phyloP scores from a whole-genome alignment of 2,113 vertebrate species.

The Phaethon lepturus region DNA sequence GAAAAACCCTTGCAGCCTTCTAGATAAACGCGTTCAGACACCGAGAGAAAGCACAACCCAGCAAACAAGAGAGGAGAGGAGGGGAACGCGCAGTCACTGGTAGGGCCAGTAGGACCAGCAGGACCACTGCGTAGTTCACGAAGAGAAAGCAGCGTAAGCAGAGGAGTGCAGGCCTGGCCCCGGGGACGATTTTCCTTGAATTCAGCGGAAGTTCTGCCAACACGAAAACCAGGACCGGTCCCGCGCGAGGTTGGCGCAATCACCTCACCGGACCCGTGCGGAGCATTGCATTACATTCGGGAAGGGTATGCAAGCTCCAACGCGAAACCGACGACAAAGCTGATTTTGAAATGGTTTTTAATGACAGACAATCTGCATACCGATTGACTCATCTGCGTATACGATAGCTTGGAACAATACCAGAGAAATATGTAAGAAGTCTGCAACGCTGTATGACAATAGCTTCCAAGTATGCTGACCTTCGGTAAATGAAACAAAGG shows the following conservation, averaged over 20 bases:
- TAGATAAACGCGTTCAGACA: neutral
- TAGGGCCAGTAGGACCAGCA: rapidly evolving
- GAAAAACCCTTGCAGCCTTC: neutral
- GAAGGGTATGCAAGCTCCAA: conserved; percentile 33
- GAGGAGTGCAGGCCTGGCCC: neutral
- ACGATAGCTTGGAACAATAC: conserved; percentile 73
- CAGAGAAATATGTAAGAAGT: conserved; percentile 72
- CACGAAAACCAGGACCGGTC: neutral
- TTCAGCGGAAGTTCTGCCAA: neutral
- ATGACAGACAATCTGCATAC: conserved; percentile 81
- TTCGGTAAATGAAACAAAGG: conserved; percentile 64
- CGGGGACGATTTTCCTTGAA: neutral
- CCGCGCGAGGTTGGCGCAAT: neutral
- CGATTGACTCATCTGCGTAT: conserved; percentile 72
- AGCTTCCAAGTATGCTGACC: conserved; percentile 78
- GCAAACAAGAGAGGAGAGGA: rapidly evolving
- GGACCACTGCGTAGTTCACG: neutral
- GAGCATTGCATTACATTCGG: conserved; percentile 43
- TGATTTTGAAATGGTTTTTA: conserved; percentile 75
- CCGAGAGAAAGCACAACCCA: neutral
- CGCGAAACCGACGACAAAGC: conserved; percentile 68
- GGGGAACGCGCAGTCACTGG: neutral
- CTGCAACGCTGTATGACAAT: conserved; percentile 71
- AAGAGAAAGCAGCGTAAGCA: neutral
- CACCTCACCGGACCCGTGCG: neutral